phyloP scores from a whole-genome alignment of 2,888 invertebrate species.

The Drosophila colorata region DNA sequence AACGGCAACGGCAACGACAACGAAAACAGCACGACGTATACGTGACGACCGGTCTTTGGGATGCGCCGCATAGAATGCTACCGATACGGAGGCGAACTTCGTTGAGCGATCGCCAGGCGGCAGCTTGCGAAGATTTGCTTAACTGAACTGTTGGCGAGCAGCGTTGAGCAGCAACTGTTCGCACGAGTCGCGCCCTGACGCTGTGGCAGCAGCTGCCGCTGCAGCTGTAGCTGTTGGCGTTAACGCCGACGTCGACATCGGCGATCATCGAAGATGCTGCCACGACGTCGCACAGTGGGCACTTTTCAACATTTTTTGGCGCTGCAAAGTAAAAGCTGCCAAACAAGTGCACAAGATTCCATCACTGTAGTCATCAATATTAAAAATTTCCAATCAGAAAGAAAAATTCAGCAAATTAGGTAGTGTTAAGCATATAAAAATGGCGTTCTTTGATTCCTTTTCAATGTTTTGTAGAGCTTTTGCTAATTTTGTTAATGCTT shows the following conservation, averaged over 20 bases:
- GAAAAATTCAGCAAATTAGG: too few species aligned
- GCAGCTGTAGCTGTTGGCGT: neutral
- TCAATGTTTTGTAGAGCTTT: too few species aligned
- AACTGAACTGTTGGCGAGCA: conserved; percentile 48
- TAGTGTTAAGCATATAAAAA: too few species aligned
- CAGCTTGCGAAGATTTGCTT: conserved; percentile 9
- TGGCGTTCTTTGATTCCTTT: too few species aligned
- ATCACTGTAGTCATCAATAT: too few species aligned
- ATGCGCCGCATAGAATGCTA: conserved; percentile 16
- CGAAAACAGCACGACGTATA: conserved; percentile 24
- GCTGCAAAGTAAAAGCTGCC: neutral
- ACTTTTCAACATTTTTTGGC: too few species aligned
- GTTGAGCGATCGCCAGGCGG: conserved; percentile 1
- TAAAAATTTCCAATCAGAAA: too few species aligned
- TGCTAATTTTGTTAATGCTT: too few species aligned
- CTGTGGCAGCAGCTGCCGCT: conserved; percentile 16
- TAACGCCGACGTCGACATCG: conserved; percentile 5
- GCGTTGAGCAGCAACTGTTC: conserved; percentile 49
- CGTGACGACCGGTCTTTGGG: conserved; percentile 48
- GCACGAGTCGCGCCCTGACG: conserved; percentile 16
- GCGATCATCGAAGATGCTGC: conserved; percentile 27
- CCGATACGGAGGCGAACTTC: conserved; percentile 20
- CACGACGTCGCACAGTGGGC: conserved; percentile 23
- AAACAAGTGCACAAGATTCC: neutral
- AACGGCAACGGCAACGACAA: conserved; percentile 1